Base-by-base conservation (phyloP, 2,888 invertebrate genomes). In the Spialia ferax region DNA sequence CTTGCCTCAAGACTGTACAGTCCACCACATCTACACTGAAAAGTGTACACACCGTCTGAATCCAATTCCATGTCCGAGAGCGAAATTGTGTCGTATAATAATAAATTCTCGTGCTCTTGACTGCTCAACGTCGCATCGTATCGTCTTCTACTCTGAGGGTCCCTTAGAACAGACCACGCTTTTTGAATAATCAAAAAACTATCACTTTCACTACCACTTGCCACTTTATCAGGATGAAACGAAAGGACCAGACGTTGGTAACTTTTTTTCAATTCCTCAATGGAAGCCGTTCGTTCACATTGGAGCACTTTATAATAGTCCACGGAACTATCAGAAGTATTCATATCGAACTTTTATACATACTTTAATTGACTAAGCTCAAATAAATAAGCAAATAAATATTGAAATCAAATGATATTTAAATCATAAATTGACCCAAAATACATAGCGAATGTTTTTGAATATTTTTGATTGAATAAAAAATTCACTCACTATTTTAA, bases 21-120 rank as follows among this genome's bases (percentile, higher is more conserved):
- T 42, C 96, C 95, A 74, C 97, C 97, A 88, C 97, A 97, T 78
- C 97, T 94, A 81, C 97, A 97, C 11, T 86, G 89, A 82, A 95
- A 96, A 35, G 87, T 84, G 68, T 94, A 90, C 5, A 80, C 71
- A 50, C 84, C 77, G 56, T 89, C 83, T 50, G 80, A 75, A 63
- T 89, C 79, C 70, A 82, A 85, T 35, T 87, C 79, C 84, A 96
- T 89, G 18, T 95, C 94, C 0, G 83, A 75, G 62, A 93, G 75
- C 23, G 74, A 80, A 76, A 97, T 84, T 71, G 94, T 94, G 50
- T 94, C 95, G 83, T 95, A 96, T 52, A 97, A 85, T 68, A 96
- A 88, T 74, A 88, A 84, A 71, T 95, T 94, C 72, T 92, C 91
- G 71, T 96, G 93, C 80, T 95, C 94, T 29, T 89, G 87, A 80